phyloP scores from a whole-genome alignment of 2,888 invertebrate genomes.

The Agonopterix heracliana region DNA sequence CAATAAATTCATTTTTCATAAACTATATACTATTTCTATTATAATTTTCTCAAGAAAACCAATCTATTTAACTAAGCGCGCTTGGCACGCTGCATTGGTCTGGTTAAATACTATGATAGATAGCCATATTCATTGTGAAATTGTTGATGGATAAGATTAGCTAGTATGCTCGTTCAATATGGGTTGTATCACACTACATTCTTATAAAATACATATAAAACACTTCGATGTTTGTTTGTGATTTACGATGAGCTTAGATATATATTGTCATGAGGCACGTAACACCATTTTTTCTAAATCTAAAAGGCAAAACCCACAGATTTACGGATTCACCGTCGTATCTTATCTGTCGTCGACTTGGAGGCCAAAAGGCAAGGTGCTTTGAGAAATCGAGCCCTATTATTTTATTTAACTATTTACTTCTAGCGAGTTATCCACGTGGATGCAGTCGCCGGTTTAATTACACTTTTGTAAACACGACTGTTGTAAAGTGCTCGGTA shows the following conservation, averaged over 20 bases:
- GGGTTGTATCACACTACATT: constrained; percentile 36
- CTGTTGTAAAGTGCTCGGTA: no score
- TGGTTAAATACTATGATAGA: constrained; percentile 49
- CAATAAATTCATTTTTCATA: constrained; percentile 73
- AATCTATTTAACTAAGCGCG: constrained; percentile 58
- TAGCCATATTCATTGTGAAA: constrained; percentile 25
- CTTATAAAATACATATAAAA: constrained; percentile 21
- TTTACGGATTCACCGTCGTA: neutral
- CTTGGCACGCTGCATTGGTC: constrained; percentile 71
- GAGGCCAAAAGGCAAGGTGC: neutral
- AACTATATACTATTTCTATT: constrained; percentile 64
- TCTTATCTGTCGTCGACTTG: neutral
- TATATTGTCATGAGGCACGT: constrained; percentile 45
- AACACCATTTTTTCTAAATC: constrained; percentile 6
- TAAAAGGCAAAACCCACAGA: constrained; percentile 1
- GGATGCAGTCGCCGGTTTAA: no score
- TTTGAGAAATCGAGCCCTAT: neutral
- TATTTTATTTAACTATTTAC: no score
- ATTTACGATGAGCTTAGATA: constrained; percentile 41
- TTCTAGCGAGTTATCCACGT: no score
- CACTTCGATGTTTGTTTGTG: constrained; percentile 36
- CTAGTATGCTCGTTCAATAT: constrained; percentile 20
- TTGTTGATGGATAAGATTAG: constrained; percentile 34
- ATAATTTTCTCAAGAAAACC: constrained; percentile 53
- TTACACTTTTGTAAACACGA: no score